Evolutionary conservation across 2,113 vertebrate species (phyloP).

Genomic region (Calyptomena viridis): DNA sequence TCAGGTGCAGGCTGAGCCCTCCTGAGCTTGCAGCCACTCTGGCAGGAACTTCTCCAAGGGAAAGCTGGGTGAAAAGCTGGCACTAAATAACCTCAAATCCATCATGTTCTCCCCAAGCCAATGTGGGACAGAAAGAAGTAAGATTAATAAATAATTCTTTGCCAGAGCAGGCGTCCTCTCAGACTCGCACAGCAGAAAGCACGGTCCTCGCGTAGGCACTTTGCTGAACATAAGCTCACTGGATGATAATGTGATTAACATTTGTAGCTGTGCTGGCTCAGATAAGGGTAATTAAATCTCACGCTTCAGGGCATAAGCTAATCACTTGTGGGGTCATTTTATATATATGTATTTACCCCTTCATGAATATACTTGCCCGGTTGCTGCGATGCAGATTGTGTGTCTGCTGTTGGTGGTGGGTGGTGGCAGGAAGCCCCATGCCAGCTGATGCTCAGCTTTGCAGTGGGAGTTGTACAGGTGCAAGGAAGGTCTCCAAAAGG

Average conservation of each 20-base stretch:
- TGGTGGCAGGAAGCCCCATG: neutral
- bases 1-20: neutral
- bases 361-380: neutral
- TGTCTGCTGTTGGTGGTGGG: fast-evolving
- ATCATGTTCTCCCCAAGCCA: neutral
- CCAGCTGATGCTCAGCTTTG: neutral
- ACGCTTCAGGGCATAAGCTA: conserved; percentile 37
- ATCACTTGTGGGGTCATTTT: conserved; percentile 53
- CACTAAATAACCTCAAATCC: neutral
- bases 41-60: neutral
- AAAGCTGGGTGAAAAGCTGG: neutral
- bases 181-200: neutral
- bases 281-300: conserved; percentile 69
- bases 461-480: neutral
- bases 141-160: neutral
- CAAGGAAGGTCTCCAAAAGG: neutral
- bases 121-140: neutral
- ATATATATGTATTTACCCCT: neutral
- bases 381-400: neutral
- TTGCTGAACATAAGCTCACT: conserved; percentile 32
- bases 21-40: neutral
- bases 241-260: conserved; percentile 64
- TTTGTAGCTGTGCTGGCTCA: conserved; percentile 45
- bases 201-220: neutral
- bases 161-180: neutral